Conservation (phyloP, 2,797 vertebrate genomes). For the Furcifer pardalis region DNA sequence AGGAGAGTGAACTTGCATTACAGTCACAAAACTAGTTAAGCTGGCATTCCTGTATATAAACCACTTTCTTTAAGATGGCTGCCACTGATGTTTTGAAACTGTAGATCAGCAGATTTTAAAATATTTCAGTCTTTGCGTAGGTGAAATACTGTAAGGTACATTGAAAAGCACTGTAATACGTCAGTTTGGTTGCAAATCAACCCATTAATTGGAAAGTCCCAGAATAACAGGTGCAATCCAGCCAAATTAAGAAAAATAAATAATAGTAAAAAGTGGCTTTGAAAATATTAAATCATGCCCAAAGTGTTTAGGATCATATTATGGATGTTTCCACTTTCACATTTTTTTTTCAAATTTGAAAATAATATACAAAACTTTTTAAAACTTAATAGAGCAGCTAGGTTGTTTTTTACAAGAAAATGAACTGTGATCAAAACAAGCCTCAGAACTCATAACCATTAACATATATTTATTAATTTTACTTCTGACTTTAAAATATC, state of each 20-base stretch:
- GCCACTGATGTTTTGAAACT: not conserved
- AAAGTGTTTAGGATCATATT: not conserved
- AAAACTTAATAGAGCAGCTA: not conserved
- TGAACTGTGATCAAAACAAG: not conserved
- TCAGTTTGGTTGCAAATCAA: not conserved
- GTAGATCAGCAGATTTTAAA: not conserved
- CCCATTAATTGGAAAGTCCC: not conserved
- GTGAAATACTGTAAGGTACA: not conserved
- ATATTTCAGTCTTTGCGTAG: not conserved
- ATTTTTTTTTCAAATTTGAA: not conserved
- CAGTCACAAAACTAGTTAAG: conserved; percentile 1
- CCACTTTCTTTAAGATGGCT: not conserved
- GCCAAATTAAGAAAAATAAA: not conserved
- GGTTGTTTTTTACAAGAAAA: not conserved
- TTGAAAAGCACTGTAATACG: not conserved
- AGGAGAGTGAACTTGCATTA: not conserved
- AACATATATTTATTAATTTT: not conserved
- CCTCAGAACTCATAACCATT: not conserved
- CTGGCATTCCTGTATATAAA: not conserved
- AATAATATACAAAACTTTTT: not conserved
- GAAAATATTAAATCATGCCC: too few relatives aligned
- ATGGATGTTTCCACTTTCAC: not conserved
- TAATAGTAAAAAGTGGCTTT: too few relatives aligned
- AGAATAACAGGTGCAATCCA: not conserved
- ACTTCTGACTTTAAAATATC: not conserved